Conservation (phyloP, 2,113 vertebrate species). For the Sinocyclocheilus grahami region DNA sequence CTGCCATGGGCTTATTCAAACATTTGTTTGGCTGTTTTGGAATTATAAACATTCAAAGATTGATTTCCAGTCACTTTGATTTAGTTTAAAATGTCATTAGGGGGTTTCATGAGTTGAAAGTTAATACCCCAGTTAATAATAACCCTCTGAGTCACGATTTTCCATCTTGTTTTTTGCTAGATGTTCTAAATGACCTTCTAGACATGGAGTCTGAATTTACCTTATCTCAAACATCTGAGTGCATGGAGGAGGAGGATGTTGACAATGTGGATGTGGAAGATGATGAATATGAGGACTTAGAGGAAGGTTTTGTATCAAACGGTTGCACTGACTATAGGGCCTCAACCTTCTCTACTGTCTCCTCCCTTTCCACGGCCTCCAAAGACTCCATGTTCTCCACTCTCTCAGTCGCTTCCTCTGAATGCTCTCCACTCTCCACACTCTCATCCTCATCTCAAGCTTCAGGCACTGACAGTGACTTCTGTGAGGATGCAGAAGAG, state of each 20-base stretch:
- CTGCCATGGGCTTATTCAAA: not conserved
- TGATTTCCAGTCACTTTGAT: not conserved
- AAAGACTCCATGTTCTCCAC: conserved; percentile 85
- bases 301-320: conserved; percentile 72
- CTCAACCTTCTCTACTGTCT: conserved; percentile 77
- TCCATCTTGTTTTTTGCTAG: conserved; percentile 65
- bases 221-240: conserved; percentile 51
- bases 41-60: conserved; percentile 15
- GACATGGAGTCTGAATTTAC: conserved; percentile 77
- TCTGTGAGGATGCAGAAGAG: conserved; percentile 87
- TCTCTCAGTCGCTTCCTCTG: conserved; percentile 75
- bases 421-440: conserved; percentile 79
- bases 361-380: conserved; percentile 76
- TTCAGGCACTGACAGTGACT: conserved; percentile 87
- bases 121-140: not conserved
- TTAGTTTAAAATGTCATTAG: conserved; percentile 34
- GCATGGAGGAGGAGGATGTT: conserved; percentile 57
- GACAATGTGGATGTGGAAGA: conserved; percentile 73
- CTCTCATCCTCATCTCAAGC: conserved; percentile 80
- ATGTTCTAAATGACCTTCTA: conserved; percentile 86
- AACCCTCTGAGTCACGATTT: not conserved
- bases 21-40: conserved; percentile 10
- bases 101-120: not conserved
- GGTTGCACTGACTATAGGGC: conserved; percentile 66
- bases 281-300: conserved; percentile 57